Conservation (phyloP, 2,888 invertebrate genomes). For the Cyrtodaria siliqua region DNA sequence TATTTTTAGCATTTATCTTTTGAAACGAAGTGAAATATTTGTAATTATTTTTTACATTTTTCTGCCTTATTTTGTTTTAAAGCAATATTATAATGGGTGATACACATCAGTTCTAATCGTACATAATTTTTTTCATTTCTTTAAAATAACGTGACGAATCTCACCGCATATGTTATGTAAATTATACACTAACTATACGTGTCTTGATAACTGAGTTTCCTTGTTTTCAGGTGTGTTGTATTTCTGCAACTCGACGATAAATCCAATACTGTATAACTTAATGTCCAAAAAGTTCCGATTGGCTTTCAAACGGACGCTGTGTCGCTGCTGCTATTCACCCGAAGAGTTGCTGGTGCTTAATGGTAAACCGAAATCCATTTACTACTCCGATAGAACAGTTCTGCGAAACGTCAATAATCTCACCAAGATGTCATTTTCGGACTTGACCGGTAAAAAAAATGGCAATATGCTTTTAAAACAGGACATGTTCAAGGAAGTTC, state of each 20-base stretch:
- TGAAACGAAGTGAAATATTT: too few species aligned
- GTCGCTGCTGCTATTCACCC: constrained; percentile 45
- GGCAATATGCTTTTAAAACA: constrained; percentile 25
- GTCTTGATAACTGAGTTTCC: too few species aligned
- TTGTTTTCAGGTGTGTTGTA: constrained; percentile 49
- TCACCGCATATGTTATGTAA: too few species aligned
- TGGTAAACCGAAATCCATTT: constrained; percentile 51
- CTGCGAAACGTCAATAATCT: constrained; percentile 25
- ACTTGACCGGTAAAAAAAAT: constrained; percentile 35
- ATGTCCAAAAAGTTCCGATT: constrained; percentile 60
- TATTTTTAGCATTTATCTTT: too few species aligned
- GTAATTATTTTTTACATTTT: too few species aligned
- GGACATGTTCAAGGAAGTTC: constrained; percentile 9
- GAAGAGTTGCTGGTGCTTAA: constrained; percentile 53
- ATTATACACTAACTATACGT: too few species aligned
- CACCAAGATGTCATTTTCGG: constrained; percentile 29
- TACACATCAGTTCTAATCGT: too few species aligned
- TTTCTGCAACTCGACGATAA: constrained; percentile 54
- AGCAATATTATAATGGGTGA: too few species aligned
- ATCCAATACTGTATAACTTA: constrained; percentile 50
- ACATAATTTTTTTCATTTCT: too few species aligned
- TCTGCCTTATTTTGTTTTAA: too few species aligned
- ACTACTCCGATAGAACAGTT: constrained; percentile 45
- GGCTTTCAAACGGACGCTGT: constrained; percentile 53
- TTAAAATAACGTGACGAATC: too few species aligned